These are phyloP conservation scores for Sitobion miscanthi DNA, from an alignment of 1,140 invertebrate genomes.

Conservation along the genomic window DNA sequence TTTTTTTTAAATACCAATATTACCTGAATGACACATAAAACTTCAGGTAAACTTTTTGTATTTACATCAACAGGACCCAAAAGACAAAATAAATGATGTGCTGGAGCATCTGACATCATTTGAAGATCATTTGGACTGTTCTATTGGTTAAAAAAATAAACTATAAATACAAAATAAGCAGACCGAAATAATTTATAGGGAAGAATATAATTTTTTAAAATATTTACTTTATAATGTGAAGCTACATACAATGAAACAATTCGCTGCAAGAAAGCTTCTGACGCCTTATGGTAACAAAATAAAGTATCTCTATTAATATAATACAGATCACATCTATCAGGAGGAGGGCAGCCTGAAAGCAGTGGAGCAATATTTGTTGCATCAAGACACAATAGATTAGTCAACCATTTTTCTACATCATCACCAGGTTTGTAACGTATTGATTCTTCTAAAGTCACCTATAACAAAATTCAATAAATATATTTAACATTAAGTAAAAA, in stretches of 20 bases:
- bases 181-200: neutral
- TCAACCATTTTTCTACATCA: slow-evolving; percentile 90
- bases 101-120: slow-evolving; percentile 98
- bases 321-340: slow-evolving; percentile 88
- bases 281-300: slow-evolving; percentile 96
- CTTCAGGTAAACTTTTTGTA: slow-evolving; percentile 81
- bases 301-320: slow-evolving; percentile 92
- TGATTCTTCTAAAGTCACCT: slow-evolving; percentile 87
- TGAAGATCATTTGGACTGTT: slow-evolving; percentile 99
- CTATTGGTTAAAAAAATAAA: slow-evolving; percentile 64
- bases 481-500: neutral
- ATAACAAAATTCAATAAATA: slow-evolving; percentile 47
- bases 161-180: neutral
- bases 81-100: slow-evolving; percentile 96
- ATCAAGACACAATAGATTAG: slow-evolving; percentile 90
- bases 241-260: slow-evolving; percentile 93
- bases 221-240: slow-evolving; percentile 91
- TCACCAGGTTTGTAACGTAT: slow-evolving; percentile 93
- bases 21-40: slow-evolving; percentile 89
- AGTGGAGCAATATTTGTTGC: slow-evolving; percentile 72
- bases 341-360: slow-evolving; percentile 82
- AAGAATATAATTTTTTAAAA: neutral
- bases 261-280: slow-evolving; percentile 92
- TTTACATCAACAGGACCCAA: slow-evolving; percentile 82
- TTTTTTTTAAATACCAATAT: slow-evolving; percentile 45